Base-by-base conservation (phyloP, 1,140 invertebrate species). In the Tyrophagus putrescentiae region DNA sequence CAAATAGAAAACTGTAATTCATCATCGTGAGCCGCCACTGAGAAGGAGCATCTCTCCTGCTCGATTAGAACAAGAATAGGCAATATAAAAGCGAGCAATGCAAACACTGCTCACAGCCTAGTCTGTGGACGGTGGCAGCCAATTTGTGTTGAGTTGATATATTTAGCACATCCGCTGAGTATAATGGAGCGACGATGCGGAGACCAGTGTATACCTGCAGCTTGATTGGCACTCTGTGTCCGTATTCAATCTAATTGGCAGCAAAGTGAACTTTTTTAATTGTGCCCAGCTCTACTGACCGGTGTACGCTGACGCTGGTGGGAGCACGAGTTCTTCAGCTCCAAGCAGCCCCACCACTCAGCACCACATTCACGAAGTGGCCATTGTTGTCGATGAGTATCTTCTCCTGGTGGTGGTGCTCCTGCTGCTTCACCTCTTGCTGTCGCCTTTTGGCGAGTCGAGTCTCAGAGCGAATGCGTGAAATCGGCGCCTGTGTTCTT, bases 121-220 rank as follows among this genome's bases (percentile, higher is more conserved):
- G n/a, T n/a, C n/a, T n/a, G n/a, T n/a, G n/a, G n/a, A n/a, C n/a
- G n/a, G n/a, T n/a, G n/a, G n/a, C n/a, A n/a, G n/a, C n/a, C n/a
- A n/a, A n/a, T n/a, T n/a, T n/a, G 21, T 48, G 45, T 48, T 48
- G 45, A 48, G 45, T 48, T 48, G 45, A 48, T 48, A 48, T 48
- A 48, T 48, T 48, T 48, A 48, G 45, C 45, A 48, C 45, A 48
- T 48, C 45, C 45, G 45, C 45, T 21, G 45, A 7, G 45, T 29
- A 18, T 48, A 48, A 48, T 48, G 45, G 18, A n/a, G n/a, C n/a
- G n/a, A n/a, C n/a, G n/a, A n/a, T n/a, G n/a, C n/a, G n/a, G n/a
- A n/a, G n/a, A n/a, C n/a, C n/a, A n/a, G n/a, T n/a, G n/a, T n/a
- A 21, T 39, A 29, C 21, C 31, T 21, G 7, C 45, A 48, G 18